Conservation (phyloP, 2,888 invertebrate genomes). For the Balanococcus diminutus region DNA sequence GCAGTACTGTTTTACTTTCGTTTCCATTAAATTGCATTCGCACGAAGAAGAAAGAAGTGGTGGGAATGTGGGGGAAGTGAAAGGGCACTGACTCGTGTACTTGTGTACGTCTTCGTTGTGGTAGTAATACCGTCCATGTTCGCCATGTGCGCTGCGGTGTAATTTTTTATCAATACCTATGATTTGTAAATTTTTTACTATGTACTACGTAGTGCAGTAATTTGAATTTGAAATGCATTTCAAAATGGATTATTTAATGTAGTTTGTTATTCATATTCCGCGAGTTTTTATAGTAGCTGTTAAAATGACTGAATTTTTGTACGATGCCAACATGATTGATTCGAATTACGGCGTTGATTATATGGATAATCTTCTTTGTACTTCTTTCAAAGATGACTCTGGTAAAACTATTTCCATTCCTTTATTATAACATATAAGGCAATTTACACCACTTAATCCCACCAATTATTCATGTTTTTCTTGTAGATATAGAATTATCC, state of each 20-base stretch:
- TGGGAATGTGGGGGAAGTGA: neutral
- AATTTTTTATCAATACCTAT: neutral
- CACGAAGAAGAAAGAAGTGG: neutral
- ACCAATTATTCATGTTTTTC: too few relatives aligned
- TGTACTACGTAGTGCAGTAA: neutral
- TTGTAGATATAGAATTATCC: neutral
- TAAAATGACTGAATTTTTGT: conserved; percentile 9
- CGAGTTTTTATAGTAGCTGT: too few relatives aligned
- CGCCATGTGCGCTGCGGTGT: conserved; percentile 24
- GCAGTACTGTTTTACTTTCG: neutral
- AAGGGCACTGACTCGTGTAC: conserved; percentile 9
- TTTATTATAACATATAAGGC: too few relatives aligned
- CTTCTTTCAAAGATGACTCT: neutral
- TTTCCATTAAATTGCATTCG: neutral
- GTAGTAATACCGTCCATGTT: neutral
- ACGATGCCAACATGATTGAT: neutral
- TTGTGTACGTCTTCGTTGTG: neutral
- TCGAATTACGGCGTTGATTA: neutral
- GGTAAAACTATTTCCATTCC: neutral
- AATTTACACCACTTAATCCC: too few relatives aligned
- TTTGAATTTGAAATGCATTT: neutral
- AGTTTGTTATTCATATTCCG: neutral
- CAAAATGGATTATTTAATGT: neutral
- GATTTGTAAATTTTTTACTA: neutral
- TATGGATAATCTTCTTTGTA: neutral